Evolutionary conservation across 2,113 vertebrate species (phyloP).

Genomic region (Onychorhynchus coronatus): DNA sequence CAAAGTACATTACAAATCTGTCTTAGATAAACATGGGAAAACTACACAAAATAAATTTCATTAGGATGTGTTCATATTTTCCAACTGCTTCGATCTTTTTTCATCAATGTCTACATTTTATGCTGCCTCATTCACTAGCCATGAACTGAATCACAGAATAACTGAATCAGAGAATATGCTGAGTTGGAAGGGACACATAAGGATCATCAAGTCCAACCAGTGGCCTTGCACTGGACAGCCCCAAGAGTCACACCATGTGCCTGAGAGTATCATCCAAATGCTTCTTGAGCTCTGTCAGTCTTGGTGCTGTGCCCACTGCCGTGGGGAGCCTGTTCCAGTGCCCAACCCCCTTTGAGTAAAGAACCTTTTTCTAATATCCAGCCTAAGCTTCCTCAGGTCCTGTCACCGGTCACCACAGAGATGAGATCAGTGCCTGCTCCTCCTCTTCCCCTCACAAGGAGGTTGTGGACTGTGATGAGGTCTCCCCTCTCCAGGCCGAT

Average conservation of each 20-base stretch:
- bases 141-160: background rate
- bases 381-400: background rate
- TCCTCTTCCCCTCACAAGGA: background rate
- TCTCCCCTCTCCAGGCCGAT: background rate
- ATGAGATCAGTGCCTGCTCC: background rate
- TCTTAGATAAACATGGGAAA: background rate
- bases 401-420: background rate
- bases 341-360: background rate
- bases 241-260: background rate
- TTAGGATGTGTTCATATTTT: background rate
- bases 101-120: background rate
- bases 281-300: background rate
- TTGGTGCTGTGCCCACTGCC: background rate
- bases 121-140: background rate
- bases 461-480: background rate
- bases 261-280: background rate
- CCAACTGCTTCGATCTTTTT: background rate
- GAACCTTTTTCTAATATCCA: background rate
- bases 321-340: background rate
- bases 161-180: background rate
- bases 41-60: background rate
- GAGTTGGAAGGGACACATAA: background rate
- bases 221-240: background rate
- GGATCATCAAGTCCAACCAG: background rate
- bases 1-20: background rate